Base-by-base conservation (phyloP, 2,888 invertebrate species). In the Tipula helvola region DNA sequence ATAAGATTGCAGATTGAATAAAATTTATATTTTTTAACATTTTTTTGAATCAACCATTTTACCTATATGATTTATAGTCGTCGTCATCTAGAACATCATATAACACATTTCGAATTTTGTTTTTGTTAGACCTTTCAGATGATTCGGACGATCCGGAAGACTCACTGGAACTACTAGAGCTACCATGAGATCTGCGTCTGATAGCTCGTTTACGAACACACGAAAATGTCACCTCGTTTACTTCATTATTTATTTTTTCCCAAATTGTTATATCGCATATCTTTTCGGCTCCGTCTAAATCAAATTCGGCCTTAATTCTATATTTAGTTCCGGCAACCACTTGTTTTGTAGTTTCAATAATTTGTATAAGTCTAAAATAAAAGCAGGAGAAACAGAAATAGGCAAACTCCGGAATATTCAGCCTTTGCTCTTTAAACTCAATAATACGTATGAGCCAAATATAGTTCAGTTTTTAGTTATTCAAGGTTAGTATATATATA, bases 261-360 rank as follows among this genome's bases (percentile, higher is more conserved):
- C 93, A 95, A 52, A 94, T 91, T 41, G 90, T 89, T 0, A 91
- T 88, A 36, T 89, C 88, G 88, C 91, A 91, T 85, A 90, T 89
- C 52, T 89, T 88, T 0, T 86, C 87, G 4, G 86, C 86, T 1
- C 92, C 91, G 3, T 94, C 93, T 83, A 92, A 92, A 13, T 93
- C 28, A 71, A 71, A 71, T 71, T 71, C 71, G 0, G 91, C 90
- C 85, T 90, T 91, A 28, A 93, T 90, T 87, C 89, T 92, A 86
- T 91, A 92, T 16, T 93, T 87, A n/a, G 89, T 89, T 28, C 95
- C 95, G 13, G 93, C 90, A 0, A 93, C 93, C 0, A 93, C 90
- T 90, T 94, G 93, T 83, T 89, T 90, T 0, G 91, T 91, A 3
- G 93, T 93, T 87, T 91, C 89, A 89, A 90, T 88, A 86, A 90